phyloP scores from a whole-genome alignment of 1,140 invertebrate genomes.

The Eriosoma lanigerum region DNA sequence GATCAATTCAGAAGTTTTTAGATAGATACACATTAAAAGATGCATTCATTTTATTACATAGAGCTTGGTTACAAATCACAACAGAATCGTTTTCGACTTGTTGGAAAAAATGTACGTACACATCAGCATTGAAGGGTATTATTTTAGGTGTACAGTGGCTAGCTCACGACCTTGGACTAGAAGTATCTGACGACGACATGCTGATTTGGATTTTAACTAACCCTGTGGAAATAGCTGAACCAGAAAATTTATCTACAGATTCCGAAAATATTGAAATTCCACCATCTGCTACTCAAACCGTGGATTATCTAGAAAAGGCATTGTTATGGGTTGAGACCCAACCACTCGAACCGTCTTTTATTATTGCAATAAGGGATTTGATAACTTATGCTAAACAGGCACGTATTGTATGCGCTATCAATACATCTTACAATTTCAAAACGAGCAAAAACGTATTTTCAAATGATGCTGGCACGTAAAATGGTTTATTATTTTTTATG shows the following conservation, averaged over 20 bases:
- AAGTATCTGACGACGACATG: conserved; percentile 59
- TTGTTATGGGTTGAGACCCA: conserved; percentile 63
- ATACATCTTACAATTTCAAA: conserved; percentile 32
- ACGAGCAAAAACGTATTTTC: conserved; percentile 36
- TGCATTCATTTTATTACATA: conserved; percentile 61
- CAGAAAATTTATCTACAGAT: conserved; percentile 53
- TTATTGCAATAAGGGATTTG: conserved; percentile 61
- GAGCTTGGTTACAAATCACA: conserved; percentile 60
- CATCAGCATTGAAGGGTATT: conserved; percentile 57
- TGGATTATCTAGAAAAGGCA: conserved; percentile 59
- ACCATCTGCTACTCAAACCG: conserved; percentile 59
- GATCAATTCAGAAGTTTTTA: conserved; percentile 57
- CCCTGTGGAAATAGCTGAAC: conserved; percentile 47
- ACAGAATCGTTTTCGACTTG: conserved; percentile 60
- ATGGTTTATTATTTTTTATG: conserved; percentile 25
- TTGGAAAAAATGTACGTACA: conserved; percentile 56
- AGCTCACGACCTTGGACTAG: conserved; percentile 59
- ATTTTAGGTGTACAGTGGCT: conserved; percentile 58
- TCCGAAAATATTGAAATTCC: conserved; percentile 55
- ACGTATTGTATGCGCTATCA: conserved; percentile 53
- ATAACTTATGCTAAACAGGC: conserved; percentile 58
- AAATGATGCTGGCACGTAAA: conserved; percentile 40
- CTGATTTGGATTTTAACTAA: conserved; percentile 58
- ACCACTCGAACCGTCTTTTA: conserved; percentile 61
- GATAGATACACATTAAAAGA: conserved; percentile 60